Percentiles rank a stretch among this genome's conserved stretches.
These are phyloP conservation scores for Spilarctia lutea DNA, from an alignment of 2,888 invertebrate genomes.

Conservation along the genomic window DNA sequence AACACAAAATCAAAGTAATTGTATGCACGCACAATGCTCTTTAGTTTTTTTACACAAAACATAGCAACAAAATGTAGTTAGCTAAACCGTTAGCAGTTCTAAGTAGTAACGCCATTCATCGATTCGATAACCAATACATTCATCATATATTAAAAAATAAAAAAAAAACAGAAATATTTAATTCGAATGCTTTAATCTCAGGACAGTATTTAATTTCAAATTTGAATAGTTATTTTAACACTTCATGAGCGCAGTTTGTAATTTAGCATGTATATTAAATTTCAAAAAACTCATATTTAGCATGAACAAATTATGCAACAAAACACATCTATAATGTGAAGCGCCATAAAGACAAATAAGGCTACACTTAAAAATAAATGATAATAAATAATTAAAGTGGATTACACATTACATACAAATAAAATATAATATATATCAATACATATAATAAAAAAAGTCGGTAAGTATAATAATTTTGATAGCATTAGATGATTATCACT, in stretches of 20 bases:
- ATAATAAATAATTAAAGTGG: not conserved
- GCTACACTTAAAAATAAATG: not conserved
- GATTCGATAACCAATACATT: slow-evolving; percentile 18
- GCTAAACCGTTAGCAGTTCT: slow-evolving; percentile 16
- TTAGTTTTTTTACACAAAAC: slow-evolving; percentile 44
- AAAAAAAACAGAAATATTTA: slow-evolving; percentile 26
- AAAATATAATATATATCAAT: not conserved
- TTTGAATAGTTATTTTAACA: slow-evolving; percentile 21
- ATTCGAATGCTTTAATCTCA: slow-evolving; percentile 32
- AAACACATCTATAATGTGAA: slow-evolving; percentile 47
- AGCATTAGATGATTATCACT: slow-evolving; percentile 5
- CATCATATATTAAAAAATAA: slow-evolving; percentile 21
- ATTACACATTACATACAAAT: not conserved
- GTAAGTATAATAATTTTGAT: slow-evolving; percentile 32
- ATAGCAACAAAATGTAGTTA: slow-evolving; percentile 37
- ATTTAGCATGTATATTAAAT: slow-evolving; percentile 46
- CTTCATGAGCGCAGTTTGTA: slow-evolving; percentile 17
- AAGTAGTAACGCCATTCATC: slow-evolving; percentile 26
- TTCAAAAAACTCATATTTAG: slow-evolving; percentile 37
- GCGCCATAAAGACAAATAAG: slow-evolving; percentile 2
- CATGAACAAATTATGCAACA: slow-evolving; percentile 40
- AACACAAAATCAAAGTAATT: slow-evolving; percentile 56
- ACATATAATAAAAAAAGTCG: slow-evolving; percentile 6
- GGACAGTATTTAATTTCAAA: slow-evolving; percentile 28
- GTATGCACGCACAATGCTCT: slow-evolving; percentile 60